phyloP scores from a whole-genome alignment of 2,113 vertebrate species.

The Mugil cephalus region DNA sequence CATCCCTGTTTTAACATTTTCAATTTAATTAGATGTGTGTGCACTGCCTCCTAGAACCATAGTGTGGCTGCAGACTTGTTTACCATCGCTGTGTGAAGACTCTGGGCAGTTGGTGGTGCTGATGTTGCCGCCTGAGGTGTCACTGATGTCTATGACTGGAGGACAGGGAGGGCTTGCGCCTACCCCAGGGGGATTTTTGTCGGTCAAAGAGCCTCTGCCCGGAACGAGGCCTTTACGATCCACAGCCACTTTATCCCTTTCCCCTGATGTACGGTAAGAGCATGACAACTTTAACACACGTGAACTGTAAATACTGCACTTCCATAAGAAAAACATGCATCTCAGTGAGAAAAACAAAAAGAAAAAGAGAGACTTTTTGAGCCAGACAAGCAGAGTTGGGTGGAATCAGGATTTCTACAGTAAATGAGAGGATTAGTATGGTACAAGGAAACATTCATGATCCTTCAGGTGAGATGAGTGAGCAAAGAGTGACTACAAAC shows the following conservation, averaged over 20 bases:
- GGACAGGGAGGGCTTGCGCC: slow-evolving; percentile 16
- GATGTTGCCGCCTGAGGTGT: slow-evolving; percentile 58
- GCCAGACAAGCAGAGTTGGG: slow-evolving; percentile 36
- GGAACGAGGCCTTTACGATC: slow-evolving; percentile 58
- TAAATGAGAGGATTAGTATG: slow-evolving; percentile 66
- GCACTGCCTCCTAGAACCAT: background rate
- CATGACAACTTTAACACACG: background rate
- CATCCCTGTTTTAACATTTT: too few relatives aligned
- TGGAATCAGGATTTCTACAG: slow-evolving; percentile 51
- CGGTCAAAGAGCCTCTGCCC: slow-evolving; percentile 36
- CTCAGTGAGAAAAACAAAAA: slow-evolving; percentile 25
- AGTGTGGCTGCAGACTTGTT: slow-evolving; percentile 2
- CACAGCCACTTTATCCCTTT: slow-evolving; percentile 67
- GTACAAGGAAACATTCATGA: slow-evolving; percentile 36
- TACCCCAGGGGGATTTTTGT: slow-evolving; percentile 47
- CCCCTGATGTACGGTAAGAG: slow-evolving; percentile 49
- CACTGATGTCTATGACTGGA: slow-evolving; percentile 49
- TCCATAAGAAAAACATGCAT: slow-evolving; percentile 30
- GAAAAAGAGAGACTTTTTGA: background rate
- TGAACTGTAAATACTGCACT: background rate
- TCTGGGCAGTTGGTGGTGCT: slow-evolving; percentile 72
- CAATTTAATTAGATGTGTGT: background rate
- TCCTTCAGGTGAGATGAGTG: slow-evolving; percentile 5
- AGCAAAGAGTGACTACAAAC: slow-evolving; percentile 10
- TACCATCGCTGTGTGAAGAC: slow-evolving; percentile 79